Evolutionary conservation across 2,797 vertebrate species (phyloP).

Genomic region (Gobio occitaniae): DNA sequence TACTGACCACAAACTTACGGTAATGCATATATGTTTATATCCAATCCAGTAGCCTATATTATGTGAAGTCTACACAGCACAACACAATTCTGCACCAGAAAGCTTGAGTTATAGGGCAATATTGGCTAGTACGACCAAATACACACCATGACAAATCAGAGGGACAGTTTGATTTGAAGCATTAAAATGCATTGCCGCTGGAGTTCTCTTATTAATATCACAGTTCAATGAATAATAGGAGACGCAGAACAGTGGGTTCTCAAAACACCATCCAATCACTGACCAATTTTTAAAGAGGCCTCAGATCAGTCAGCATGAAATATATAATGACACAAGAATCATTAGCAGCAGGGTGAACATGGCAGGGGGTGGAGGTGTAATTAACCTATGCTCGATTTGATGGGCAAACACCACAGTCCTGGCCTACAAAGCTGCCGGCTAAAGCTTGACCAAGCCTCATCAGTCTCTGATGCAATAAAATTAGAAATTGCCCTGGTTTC

Average conservation of each 20-base stretch:
- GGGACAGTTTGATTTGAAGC: background rate
- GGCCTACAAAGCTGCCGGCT: constrained; percentile 4
- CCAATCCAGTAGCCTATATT: background rate
- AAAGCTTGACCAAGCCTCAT: constrained; percentile 1
- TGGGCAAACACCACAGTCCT: constrained; percentile 7
- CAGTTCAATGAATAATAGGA: constrained; percentile 3
- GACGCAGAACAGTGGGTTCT: background rate
- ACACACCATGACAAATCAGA: background rate
- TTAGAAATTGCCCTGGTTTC: constrained; percentile 35
- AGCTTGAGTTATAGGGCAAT: background rate
- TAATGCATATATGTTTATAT: background rate
- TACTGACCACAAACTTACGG: background rate
- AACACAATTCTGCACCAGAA: background rate
- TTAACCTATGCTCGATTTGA: constrained; percentile 40
- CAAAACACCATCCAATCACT: background rate
- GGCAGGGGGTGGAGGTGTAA: constrained; percentile 19
- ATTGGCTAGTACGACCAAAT: too few species aligned
- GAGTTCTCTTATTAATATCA: constrained; percentile 2
- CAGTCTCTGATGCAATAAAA: constrained; percentile 13
- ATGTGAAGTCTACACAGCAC: background rate
- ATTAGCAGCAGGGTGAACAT: constrained; percentile 22
- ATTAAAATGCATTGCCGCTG: constrained; percentile 7
- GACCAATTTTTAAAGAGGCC: background rate
- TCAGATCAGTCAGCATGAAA: constrained; percentile 16
- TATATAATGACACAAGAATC: constrained; percentile 6